phyloP scores from a whole-genome alignment of 1,140 invertebrate species.

The Aleiodes sp. region DNA sequence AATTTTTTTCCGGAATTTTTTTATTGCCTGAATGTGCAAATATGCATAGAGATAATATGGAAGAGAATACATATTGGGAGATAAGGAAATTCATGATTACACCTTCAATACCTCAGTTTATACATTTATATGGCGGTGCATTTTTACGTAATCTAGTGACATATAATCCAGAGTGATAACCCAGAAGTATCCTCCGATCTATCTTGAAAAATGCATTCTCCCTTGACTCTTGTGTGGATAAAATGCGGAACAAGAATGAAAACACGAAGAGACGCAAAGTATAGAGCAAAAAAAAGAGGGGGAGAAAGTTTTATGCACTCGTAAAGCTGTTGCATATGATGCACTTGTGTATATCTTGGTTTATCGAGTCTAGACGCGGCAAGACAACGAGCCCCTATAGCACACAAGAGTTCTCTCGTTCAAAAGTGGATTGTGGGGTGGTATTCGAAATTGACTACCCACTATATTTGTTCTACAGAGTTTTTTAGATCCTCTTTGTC shows the following conservation, averaged over 20 bases:
- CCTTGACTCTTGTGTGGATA: not conserved
- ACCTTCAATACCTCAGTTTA: not conserved
- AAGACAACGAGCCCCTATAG: slow-evolving; percentile 36
- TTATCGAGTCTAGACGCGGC: slow-evolving; percentile 41
- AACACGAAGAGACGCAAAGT: slow-evolving; percentile 11
- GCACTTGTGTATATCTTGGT: slow-evolving; percentile 35
- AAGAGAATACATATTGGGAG: not conserved
- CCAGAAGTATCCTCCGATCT: too few species aligned
- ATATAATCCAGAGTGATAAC: slow-evolving; percentile 23
- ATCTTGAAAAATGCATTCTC: not conserved
- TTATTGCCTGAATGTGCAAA: not conserved
- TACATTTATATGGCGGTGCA: not conserved
- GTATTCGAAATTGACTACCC: slow-evolving; percentile 10
- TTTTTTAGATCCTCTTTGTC: not conserved
- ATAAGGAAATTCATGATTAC: not conserved
- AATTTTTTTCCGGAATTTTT: too few species aligned
- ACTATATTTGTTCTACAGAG: not conserved
- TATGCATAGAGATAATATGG: not conserved
- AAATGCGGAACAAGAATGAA: not conserved
- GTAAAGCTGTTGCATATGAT: slow-evolving; percentile 38
- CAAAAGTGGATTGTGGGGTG: not conserved
- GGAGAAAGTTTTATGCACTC: slow-evolving; percentile 34
- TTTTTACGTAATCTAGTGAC: slow-evolving; percentile 13
- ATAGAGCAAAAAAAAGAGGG: slow-evolving; percentile 11
- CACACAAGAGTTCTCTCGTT: slow-evolving; percentile 14